Conservation (phyloP, 2,113 vertebrate species). For the Polyodon spathula region DNA sequence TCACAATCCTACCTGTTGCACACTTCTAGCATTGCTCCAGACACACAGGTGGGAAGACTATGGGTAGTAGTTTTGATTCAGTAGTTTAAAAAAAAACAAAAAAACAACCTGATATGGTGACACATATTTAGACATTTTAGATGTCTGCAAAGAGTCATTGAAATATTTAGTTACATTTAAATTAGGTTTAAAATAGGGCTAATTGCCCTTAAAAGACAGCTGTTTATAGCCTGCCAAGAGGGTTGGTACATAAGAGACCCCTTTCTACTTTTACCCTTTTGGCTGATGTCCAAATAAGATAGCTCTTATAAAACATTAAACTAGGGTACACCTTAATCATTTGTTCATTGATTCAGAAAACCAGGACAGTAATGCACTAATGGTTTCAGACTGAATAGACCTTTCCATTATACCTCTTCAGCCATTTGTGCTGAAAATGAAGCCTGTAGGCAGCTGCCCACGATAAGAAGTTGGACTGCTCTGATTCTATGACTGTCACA, state of each 20-base stretch:
- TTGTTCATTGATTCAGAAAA: conserved; percentile 40
- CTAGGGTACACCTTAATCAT: conserved; percentile 51
- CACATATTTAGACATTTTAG: no score
- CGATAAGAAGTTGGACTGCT: conserved; percentile 13
- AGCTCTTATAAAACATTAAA: conserved; percentile 57
- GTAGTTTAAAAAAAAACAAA: no score
- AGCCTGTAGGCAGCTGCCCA: conserved; percentile 21
- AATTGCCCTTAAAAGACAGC: conserved; percentile 8
- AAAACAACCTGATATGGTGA: no score
- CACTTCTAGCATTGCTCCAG: no score
- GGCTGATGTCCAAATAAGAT: conserved; percentile 52
- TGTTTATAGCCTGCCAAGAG: conserved; percentile 16
- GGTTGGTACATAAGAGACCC: conserved; percentile 33
- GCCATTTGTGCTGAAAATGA: conserved; percentile 34
- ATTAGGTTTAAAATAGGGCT: conserved; percentile 14
- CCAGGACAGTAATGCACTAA: conserved; percentile 38
- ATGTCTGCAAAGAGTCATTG: no score
- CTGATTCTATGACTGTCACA: conserved; percentile 13
- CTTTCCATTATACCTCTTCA: conserved; percentile 34
- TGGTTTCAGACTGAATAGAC: conserved; percentile 44
- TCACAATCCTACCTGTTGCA: no score
- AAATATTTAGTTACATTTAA: no score
- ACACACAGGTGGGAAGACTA: no score
- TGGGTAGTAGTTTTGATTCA: no score
- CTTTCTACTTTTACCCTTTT: conserved; percentile 34